A percentile compares a stretch with the other conserved stretches of the same genome.
phyloP scores from a whole-genome alignment of 2,888 invertebrate genomes.

The Drosophila fungiperda region DNA sequence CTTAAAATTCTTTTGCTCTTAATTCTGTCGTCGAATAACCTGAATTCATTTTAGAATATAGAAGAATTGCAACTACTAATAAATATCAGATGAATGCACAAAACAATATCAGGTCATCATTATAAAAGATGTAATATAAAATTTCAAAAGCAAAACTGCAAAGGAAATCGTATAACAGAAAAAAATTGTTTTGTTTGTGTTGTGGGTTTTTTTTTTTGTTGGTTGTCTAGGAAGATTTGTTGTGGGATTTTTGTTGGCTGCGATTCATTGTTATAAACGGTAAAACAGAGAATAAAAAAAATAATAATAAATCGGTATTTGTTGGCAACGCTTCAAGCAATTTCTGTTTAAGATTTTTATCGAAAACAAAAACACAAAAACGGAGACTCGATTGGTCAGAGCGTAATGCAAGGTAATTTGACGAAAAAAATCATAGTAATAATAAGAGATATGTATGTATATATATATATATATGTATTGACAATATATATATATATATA shows the following conservation, averaged over 20 bases:
- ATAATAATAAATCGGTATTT: slow-evolving; percentile 2
- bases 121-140: slow-evolving; percentile 2
- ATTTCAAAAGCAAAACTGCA: slow-evolving; percentile 7
- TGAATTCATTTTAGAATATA: neutral
- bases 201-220: neutral
- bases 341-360: slow-evolving; percentile 30
- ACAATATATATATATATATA: slow-evolving; percentile 8
- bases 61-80: neutral
- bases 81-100: slow-evolving; percentile 1
- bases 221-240: slow-evolving; percentile 19
- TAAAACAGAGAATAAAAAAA: slow-evolving; percentile 4
- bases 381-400: slow-evolving; percentile 15
- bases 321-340: slow-evolving; percentile 52
- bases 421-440: slow-evolving; percentile 22
- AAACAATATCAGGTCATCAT: slow-evolving; percentile 5
- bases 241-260: slow-evolving; percentile 12
- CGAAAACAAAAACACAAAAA: slow-evolving; percentile 31
- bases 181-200: slow-evolving; percentile 38
- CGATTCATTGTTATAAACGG: slow-evolving; percentile 6
- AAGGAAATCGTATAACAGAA: slow-evolving; percentile 3
- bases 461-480: slow-evolving; percentile 19
- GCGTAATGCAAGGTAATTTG: slow-evolving; percentile 49
- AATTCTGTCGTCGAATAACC: neutral
- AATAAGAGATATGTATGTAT: slow-evolving; percentile 24
- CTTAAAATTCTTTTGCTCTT: slow-evolving; percentile 2